Evolutionary conservation across 2,888 invertebrate genomes (phyloP), one percentile per base, ranked within the genome.

Genomic region (Colostygia pectinataria): DNA sequence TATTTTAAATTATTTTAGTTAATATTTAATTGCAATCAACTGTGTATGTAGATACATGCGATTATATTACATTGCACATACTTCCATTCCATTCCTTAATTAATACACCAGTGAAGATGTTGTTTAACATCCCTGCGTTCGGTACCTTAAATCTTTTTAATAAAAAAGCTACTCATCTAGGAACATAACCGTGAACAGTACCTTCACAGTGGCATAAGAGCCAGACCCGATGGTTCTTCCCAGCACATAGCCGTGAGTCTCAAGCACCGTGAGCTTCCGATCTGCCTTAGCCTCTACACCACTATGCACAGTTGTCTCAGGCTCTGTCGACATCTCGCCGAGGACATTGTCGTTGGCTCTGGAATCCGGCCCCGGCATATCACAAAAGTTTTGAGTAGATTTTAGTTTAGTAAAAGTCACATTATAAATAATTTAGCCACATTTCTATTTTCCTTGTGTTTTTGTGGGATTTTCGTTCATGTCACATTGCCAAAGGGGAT

Each of bases 161-260:
- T n/a, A n/a, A n/a, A 1, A 20, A 20, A 20, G 20, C 6, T 6
- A 20, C n/a, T n/a, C n/a, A n/a, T n/a, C 2, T 10, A 27, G 0
- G 6, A 12, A 12, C 5, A 42, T 12, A 12, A 12, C 23, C 9
- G 9, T 31, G 7, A 12, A 46, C 7, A 45, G 47, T 85, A 94
- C 94, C 91, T 95, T 94, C 6, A 96, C 96, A 39, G 94, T 95
- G 31, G 96, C 95, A 81, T 95, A 96, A 27, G 95, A 95, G 12
- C 96, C 96, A n/a, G 93, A 92, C 3, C 96, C 96, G 61, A 96
- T 95, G 3, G 93, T 93, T 71, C 93, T 93, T 10, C 95, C 95
- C 44, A 96, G 82, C 41, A 91, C 90, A 65, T 95, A 95, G 55
- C 96, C 96, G 77, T 95, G 95, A 15, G 93, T 92, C 81, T 95